These are phyloP conservation scores for Troilus luridus DNA, from an alignment of 2,888 invertebrate genomes.

Conservation along the genomic window DNA sequence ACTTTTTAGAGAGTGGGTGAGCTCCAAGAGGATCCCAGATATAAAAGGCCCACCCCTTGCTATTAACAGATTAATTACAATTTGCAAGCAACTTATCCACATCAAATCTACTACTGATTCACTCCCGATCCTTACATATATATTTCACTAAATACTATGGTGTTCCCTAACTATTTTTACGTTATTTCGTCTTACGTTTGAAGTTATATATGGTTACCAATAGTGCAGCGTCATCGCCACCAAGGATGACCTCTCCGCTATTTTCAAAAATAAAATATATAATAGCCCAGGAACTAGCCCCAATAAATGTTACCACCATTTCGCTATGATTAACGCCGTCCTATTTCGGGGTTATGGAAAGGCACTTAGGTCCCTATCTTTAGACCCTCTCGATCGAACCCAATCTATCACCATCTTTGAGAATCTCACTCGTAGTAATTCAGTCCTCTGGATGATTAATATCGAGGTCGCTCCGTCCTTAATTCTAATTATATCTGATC, in stretches of 20 bases:
- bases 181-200: too few relatives aligned
- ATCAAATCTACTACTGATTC: too few relatives aligned
- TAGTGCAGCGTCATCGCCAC: not conserved
- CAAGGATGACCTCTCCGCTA: not conserved
- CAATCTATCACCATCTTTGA: not conserved
- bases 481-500: conserved; percentile 21
- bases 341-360: conserved; percentile 23
- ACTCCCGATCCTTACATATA: too few relatives aligned
- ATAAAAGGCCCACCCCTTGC: too few relatives aligned
- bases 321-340: not conserved
- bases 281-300: not conserved
- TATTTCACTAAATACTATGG: too few relatives aligned
- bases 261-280: conserved; percentile 14
- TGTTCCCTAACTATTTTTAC: too few relatives aligned
- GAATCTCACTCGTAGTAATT: conserved; percentile 10
- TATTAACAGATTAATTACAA: too few relatives aligned
- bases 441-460: not conserved
- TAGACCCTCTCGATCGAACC: not conserved
- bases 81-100: too few relatives aligned
- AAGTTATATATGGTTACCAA: not conserved
- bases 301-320: not conserved
- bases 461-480: not conserved
- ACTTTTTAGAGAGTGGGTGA: too few relatives aligned
- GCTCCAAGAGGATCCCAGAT: too few relatives aligned
- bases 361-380: conserved; percentile 5